Conservation (phyloP, 2,888 invertebrate species). For the Thymelicus lineola region DNA sequence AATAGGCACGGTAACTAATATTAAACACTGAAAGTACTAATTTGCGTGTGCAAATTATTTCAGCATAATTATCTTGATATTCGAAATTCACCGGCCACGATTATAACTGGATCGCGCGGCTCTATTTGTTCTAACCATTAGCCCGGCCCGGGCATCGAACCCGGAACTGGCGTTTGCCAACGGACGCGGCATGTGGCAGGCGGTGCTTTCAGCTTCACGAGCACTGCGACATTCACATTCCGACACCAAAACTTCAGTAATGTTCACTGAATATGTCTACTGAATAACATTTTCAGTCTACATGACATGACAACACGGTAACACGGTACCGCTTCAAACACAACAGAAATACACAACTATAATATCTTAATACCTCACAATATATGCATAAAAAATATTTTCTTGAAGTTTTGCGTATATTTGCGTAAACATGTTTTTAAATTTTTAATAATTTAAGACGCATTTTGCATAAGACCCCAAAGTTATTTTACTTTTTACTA, state of each 20-base stretch:
- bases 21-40: too few relatives aligned
- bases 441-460: too few relatives aligned
- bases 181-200: neutral
- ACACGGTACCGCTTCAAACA: too few relatives aligned
- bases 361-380: too few relatives aligned
- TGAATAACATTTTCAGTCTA: neutral
- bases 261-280: neutral
- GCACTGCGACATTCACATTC: neutral
- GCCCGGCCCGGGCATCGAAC: conserved; percentile 3
- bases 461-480: too few relatives aligned
- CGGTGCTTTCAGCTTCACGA: neutral
- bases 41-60: neutral
- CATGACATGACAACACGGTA: too few relatives aligned
- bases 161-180: conserved; percentile 5
- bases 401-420: too few relatives aligned
- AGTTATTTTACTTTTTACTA: too few relatives aligned
- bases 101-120: conserved; percentile 19
- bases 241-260: neutral
- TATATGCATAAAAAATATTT: too few relatives aligned
- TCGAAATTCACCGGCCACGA: neutral
- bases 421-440: too few relatives aligned
- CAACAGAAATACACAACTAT: too few relatives aligned
- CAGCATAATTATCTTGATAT: neutral
- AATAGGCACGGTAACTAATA: too few relatives aligned
- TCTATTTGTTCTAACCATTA: conserved; percentile 4